Evolutionary conservation across 2,888 invertebrate genomes (phyloP), one percentile per base, ranked within the genome.

Genomic region (Lydus trimaculatus): DNA sequence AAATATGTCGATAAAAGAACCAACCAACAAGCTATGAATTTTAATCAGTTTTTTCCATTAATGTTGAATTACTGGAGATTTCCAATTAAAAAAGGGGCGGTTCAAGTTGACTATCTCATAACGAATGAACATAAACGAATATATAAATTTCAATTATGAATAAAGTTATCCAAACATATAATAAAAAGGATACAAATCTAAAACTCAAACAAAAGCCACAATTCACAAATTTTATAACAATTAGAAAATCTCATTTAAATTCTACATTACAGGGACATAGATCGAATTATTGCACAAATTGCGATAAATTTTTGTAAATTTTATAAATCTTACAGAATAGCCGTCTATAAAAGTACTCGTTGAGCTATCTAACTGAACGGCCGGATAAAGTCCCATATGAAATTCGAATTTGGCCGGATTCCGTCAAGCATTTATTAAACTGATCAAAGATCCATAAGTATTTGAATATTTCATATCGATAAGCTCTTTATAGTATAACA

Each of bases 381-480:
- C 39, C 36, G 39, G 39, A 61, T 61, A 36, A 61, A 33, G 20
- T 39, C 39, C 61, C 48, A 61, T 61, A 64, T 60, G 36, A 64
- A 66, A 59, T 63, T 63, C 17, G 59, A 61, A 61, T 56, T 56
- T 28, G 15, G 13, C 56, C 56, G 25, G 56, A 56, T 56, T 28
- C 56, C 15, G 28, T 36, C 56, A 60, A 62, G 58, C 63, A 69
- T 69, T 69, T 69, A 69, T 69, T 69, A 66, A 69, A 69, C 66
- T 63, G 69, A 31, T 61, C 65, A 43, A 58, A 60, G 63, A 65
- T 69, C 69, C 48, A 61, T 20, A 56, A n/a, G 15, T 63, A 61
- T 66, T 69, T 69, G 69, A 69, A 69, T 69, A 69, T 66, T 69
- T 69, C 61, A 69, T 66, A 64, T 43, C 11, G 15, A 7, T n/a